Percentiles rank a stretch among this genome's conserved stretches.
Conservation (phyloP, 2,797 vertebrate genomes). For the Chelon labrosus region DNA sequence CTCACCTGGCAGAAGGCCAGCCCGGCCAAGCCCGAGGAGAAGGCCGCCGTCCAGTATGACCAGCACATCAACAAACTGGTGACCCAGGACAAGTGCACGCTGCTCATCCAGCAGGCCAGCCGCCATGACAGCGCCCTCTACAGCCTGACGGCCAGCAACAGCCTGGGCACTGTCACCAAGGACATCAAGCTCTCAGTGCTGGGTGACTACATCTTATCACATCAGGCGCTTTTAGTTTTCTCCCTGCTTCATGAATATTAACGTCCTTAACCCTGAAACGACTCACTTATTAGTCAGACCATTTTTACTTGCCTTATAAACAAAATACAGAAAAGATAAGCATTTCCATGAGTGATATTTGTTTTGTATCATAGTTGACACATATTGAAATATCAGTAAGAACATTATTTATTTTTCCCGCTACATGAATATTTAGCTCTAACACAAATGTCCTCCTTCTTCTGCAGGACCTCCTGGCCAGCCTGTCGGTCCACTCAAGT, state of each 20-base stretch:
- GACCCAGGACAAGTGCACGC: constrained; percentile 92
- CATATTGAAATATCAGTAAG: too few relatives aligned
- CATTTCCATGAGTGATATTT: too few relatives aligned
- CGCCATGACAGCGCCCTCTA: constrained; percentile 93
- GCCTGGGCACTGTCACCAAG: constrained; percentile 92
- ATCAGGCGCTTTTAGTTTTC: too few relatives aligned
- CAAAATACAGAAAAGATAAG: too few relatives aligned
- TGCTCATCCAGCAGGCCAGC: constrained; percentile 93
- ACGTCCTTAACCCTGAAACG: too few relatives aligned
- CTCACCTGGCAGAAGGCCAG: constrained; percentile 93
- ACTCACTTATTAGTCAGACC: too few relatives aligned
- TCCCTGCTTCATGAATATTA: too few relatives aligned
- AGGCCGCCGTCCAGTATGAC: constrained; percentile 89
- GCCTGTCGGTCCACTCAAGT: constrained; percentile 93
- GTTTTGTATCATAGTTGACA: too few relatives aligned
- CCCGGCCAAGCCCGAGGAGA: constrained; percentile 91
- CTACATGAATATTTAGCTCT: neutral
- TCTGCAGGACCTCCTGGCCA: constrained; percentile 92
- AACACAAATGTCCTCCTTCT: neutral
- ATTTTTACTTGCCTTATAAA: too few relatives aligned
- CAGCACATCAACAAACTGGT: constrained; percentile 95
- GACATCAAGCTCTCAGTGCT: constrained; percentile 92
- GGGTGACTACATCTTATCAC: constrained; percentile 80
- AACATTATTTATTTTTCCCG: neutral
- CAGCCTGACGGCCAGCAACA: constrained; percentile 93